These are phyloP conservation scores for Uromys caudimaculatus DNA, from an alignment of 2,797 vertebrate genomes.

Conservation along the genomic window DNA sequence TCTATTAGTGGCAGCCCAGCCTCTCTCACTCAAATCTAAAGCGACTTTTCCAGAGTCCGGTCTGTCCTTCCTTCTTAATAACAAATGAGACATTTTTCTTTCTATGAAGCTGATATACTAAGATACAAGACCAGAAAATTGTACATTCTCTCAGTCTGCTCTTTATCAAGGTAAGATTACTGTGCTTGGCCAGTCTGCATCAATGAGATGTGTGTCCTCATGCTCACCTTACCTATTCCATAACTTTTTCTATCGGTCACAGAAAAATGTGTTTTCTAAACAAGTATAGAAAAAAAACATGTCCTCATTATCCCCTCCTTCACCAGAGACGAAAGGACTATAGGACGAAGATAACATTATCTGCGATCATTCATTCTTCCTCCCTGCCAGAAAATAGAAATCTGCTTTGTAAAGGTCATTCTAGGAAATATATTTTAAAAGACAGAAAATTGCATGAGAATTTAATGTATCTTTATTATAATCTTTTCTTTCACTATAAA, in stretches of 20 bases:
- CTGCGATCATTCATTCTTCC: conserved; percentile 36
- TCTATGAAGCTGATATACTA: background rate
- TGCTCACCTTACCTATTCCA: background rate
- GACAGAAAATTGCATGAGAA: conserved; percentile 38
- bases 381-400: conserved; percentile 60
- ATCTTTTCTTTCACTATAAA: conserved; percentile 63
- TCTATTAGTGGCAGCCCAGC: background rate
- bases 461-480: conserved; percentile 68
- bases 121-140: background rate
- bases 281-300: background rate
- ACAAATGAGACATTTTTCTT: background rate
- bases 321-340: conserved; percentile 16
- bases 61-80: background rate
- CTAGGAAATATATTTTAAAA: conserved; percentile 50
- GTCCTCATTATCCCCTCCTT: background rate
- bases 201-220: background rate
- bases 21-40: background rate
- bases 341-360: conserved; percentile 49
- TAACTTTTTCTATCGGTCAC: background rate
- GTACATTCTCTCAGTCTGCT: background rate
- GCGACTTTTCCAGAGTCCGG: background rate
- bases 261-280: conserved; percentile 59
- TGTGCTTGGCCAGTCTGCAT: background rate
- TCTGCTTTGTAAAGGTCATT: conserved; percentile 72
- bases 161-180: background rate